Evolutionary conservation across 2,113 vertebrate species (phyloP), one percentile per base, ranked within the genome.

Genomic region (Sclerurus mexicanus): DNA sequence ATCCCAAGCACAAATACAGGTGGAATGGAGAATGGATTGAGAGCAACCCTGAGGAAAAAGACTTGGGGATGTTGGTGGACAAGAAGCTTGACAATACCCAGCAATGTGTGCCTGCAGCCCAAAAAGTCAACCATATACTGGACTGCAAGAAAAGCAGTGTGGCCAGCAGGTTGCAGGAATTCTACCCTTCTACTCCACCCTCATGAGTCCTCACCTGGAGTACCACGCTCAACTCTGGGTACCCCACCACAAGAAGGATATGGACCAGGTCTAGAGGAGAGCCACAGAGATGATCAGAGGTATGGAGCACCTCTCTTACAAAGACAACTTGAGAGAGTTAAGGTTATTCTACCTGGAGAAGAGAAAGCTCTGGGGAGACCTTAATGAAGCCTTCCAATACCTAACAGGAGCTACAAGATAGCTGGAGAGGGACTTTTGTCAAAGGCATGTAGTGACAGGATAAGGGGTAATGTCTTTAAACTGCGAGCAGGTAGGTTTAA

Each of bases 1-100:
- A 60, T 1, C 2, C 1, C 39, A 46, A 60, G 28, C 28, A 52
- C 19, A 39, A 52, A 52, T 39, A 28, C 0, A 4, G 39, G 5
- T 4, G 52, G 52, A 44, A 44, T 66, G 18, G 64, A 67, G 27
- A 89, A 59, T 9, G 27, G 37, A 24, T 33, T 52, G 28, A 59
- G 8, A 30, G 19, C 8, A 59, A 4, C 10, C 5, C 44, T 21
- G 37, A 67, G 8, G 33, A 33, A 16, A 64, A 42, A 8, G 8
- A 52, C 33, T 46, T 52, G 33, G 12, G 14, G 12, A 20, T 37
- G 1, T 2, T 37, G 12, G 18, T 24, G 12, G 44, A 52, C 2
- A 3, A 74, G 28, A 66, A 59, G 33, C 19, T 24, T 4, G 19
- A n/a, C 8, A 24, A 44, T 22, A 59, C 17, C 12, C 22, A 33